Evolutionary conservation across 2,888 invertebrate species (phyloP).

Genomic region (Apotomis betuletana): DNA sequence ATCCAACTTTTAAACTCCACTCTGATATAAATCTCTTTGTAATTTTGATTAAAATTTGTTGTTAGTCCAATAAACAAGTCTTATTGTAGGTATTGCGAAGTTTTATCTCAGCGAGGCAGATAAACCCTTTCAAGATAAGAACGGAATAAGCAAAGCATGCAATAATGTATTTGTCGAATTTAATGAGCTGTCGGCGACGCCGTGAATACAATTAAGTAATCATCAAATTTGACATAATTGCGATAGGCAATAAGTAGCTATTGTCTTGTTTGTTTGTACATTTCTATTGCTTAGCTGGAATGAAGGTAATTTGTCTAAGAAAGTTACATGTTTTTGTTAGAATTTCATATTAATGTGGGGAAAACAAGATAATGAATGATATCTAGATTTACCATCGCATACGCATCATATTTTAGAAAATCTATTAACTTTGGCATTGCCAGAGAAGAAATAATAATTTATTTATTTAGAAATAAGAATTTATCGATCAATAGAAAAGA

Average conservation of each 20-base stretch:
- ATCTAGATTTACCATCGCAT: too few species aligned
- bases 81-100: conserved; percentile 16
- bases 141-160: conserved; percentile 4
- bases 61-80: too few species aligned
- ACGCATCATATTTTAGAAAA: too few species aligned
- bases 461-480: too few species aligned
- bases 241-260: conserved; percentile 30
- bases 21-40: conserved; percentile 27
- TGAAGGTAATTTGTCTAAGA: conserved; percentile 12
- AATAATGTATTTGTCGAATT: conserved; percentile 25
- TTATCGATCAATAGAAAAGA: too few species aligned
- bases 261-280: conserved; percentile 35
- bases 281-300: conserved; percentile 20
- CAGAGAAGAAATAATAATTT: too few species aligned
- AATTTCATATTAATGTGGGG: background rate
- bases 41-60: conserved; percentile 9
- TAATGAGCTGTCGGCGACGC: conserved; percentile 23
- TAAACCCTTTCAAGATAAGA: conserved; percentile 15
- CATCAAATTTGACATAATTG: conserved; percentile 29
- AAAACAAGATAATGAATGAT: background rate
- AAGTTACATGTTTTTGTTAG: background rate
- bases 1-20: too few species aligned
- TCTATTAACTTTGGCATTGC: too few species aligned
- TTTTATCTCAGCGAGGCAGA: conserved; percentile 28
- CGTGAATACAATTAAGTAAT: conserved; percentile 31